Evolutionary conservation across 53 echinoderm and acorn worm species (phyloP).

Genomic region (Stichopus horrens): DNA sequence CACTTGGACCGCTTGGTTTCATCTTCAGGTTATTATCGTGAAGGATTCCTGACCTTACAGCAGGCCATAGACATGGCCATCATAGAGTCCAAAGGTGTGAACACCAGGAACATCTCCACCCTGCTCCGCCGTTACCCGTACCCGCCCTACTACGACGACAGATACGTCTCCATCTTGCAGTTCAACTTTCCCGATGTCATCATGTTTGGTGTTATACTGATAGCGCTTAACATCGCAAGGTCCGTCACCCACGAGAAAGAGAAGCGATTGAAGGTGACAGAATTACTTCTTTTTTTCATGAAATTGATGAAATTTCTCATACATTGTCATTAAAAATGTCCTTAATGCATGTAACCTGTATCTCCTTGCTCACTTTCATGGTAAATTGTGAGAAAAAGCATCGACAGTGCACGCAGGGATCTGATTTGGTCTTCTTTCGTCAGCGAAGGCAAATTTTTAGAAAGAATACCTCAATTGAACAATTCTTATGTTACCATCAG

Average conservation of each 20-base stretch:
- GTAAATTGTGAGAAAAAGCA: neutral
- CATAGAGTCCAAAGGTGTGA: slow-evolving; percentile 50
- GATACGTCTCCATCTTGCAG: slow-evolving; percentile 68
- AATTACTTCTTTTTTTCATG: neutral
- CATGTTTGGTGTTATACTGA: slow-evolving; percentile 71
- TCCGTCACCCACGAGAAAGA: slow-evolving; percentile 81
- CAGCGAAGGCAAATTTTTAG: too few species aligned
- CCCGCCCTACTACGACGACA: slow-evolving; percentile 80
- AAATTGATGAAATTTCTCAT: neutral
- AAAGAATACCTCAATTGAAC: too few species aligned
- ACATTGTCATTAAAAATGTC: neutral
- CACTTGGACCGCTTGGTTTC: too few species aligned
- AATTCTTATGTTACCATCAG: too few species aligned
- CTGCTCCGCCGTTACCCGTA: slow-evolving; percentile 74
- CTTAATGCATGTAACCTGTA: neutral
- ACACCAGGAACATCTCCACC: slow-evolving; percentile 42
- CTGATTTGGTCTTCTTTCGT: too few species aligned
- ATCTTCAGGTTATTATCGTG: slow-evolving; percentile 61
- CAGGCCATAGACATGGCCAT: slow-evolving; percentile 69
- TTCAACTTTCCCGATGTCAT: slow-evolving; percentile 64
- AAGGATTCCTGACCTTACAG: slow-evolving; percentile 74
- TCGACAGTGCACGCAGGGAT: neutral
- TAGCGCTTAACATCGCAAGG: slow-evolving; percentile 64
- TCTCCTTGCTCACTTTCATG: too few species aligned
- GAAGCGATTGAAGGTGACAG: slow-evolving; percentile 67